Percentiles rank a stretch among this genome's conserved stretches.
These are phyloP conservation scores for Monopterus albus DNA, from an alignment of 2,113 vertebrate genomes.

Conservation along the genomic window DNA sequence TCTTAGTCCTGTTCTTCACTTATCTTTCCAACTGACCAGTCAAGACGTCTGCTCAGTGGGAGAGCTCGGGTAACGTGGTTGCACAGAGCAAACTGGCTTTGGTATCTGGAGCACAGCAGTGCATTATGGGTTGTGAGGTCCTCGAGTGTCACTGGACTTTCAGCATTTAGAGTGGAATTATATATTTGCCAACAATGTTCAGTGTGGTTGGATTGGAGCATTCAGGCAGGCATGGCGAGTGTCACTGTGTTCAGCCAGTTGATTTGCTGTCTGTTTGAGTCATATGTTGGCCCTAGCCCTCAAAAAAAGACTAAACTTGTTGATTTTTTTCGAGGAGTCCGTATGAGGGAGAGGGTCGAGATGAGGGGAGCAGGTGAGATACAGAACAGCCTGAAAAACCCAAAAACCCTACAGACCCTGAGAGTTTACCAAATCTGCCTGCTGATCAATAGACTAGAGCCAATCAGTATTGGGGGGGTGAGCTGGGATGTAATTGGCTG, in stretches of 20 bases:
- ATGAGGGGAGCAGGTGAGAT: conserved; percentile 94
- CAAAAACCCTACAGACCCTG: conserved; percentile 8
- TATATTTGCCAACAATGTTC: background rate
- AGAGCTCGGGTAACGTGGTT: background rate
- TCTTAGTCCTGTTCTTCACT: background rate
- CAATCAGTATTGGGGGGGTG: conserved; percentile 59
- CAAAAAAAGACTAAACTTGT: conserved; percentile 82
- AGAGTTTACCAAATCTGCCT: conserved; percentile 48
- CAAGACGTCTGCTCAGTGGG: background rate
- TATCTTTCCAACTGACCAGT: background rate
- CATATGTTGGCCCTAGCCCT: conserved; percentile 26
- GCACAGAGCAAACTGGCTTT: background rate
- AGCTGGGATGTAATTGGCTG: conserved; percentile 67
- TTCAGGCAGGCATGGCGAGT: conserved; percentile 41
- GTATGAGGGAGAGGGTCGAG: conserved; percentile 93
- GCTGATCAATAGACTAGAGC: conserved; percentile 70
- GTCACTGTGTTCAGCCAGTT: conserved; percentile 21
- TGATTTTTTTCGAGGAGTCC: conserved; percentile 92
- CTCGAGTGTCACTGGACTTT: background rate
- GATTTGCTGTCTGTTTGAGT: conserved; percentile 33
- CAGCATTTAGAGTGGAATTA: conserved; percentile 8
- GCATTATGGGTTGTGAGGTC: conserved; percentile 7
- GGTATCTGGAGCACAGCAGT: background rate
- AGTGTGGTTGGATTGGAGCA: conserved; percentile 40
- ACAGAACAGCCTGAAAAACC: conserved; percentile 47